Conservation (phyloP, 2,797 vertebrate species). For the Lagodon rhomboides region DNA sequence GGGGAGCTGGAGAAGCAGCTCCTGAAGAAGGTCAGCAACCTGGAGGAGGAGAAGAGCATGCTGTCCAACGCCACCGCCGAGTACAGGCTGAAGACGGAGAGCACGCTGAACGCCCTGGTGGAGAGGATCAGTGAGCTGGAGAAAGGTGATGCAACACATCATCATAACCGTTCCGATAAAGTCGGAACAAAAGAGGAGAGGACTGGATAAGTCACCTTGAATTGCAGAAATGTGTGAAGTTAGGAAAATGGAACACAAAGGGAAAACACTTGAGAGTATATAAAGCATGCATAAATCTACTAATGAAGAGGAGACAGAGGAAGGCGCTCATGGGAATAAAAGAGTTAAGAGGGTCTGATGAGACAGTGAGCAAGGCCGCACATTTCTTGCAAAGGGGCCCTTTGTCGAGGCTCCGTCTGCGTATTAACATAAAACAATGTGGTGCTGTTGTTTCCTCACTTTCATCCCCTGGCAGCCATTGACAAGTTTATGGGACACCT, state of each 20-base stretch:
- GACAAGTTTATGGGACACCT: neutral
- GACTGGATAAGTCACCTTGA: neutral
- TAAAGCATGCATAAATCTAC: neutral
- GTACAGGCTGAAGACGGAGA: conserved; percentile 95
- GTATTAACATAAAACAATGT: neutral
- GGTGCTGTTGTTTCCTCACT: neutral
- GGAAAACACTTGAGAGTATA: neutral
- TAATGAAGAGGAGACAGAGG: conserved; percentile 37
- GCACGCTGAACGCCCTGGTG: conserved; percentile 90
- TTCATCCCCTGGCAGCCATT: neutral
- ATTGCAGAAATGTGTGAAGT: neutral
- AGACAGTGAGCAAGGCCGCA: conserved; percentile 28
- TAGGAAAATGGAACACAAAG: no score
- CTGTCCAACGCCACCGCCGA: conserved; percentile 94
- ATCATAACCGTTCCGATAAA: neutral
- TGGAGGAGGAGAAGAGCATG: conserved; percentile 94
- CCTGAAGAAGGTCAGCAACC: conserved; percentile 92
- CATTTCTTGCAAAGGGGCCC: neutral
- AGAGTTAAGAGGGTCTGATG: conserved; percentile 14
- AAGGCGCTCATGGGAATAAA: conserved; percentile 26
- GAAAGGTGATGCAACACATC: conserved; percentile 86
- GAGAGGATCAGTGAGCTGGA: conserved; percentile 95
- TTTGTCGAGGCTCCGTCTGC: conserved; percentile 3
- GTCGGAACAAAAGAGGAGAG: no score
- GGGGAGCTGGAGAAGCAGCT: conserved; percentile 95